Evolutionary conservation across 2,113 vertebrate species (phyloP).

Genomic region (Peromyscus californicus): DNA sequence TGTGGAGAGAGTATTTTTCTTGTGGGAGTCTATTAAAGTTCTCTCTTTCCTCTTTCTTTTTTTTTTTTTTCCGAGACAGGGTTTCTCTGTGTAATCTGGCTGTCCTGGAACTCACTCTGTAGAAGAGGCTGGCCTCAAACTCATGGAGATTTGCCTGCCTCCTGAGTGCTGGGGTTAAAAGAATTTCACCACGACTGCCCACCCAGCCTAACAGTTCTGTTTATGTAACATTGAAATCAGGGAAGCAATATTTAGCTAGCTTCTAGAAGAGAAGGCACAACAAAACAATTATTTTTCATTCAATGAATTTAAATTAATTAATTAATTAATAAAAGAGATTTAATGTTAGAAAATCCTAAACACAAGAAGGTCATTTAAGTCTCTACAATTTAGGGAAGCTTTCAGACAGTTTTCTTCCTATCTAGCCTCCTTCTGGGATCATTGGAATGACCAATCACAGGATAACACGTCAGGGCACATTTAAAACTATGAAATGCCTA

Average conservation of each 20-base stretch:
- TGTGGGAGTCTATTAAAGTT: neutral
- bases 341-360: neutral
- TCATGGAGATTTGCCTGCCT: neutral
- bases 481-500: neutral
- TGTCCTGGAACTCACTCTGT: neutral
- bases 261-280: neutral
- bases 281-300: neutral
- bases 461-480: neutral
- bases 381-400: neutral
- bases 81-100: neutral
- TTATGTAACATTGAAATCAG: conserved; percentile 24
- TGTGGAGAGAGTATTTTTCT: neutral
- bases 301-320: neutral
- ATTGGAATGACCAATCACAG: neutral
- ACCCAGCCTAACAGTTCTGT: neutral
- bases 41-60: neutral
- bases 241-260: neutral
- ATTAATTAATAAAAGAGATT: conserved; percentile 29
- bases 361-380: neutral
- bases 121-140: neutral
- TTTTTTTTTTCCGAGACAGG: neutral
- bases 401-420: neutral
- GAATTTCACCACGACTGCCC: neutral
- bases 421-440: neutral
- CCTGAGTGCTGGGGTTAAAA: neutral